Evolutionary conservation across 2,113 vertebrate genomes (phyloP), one percentile per base, ranked within the genome.

Genomic region (Sinosuthora webbiana): DNA sequence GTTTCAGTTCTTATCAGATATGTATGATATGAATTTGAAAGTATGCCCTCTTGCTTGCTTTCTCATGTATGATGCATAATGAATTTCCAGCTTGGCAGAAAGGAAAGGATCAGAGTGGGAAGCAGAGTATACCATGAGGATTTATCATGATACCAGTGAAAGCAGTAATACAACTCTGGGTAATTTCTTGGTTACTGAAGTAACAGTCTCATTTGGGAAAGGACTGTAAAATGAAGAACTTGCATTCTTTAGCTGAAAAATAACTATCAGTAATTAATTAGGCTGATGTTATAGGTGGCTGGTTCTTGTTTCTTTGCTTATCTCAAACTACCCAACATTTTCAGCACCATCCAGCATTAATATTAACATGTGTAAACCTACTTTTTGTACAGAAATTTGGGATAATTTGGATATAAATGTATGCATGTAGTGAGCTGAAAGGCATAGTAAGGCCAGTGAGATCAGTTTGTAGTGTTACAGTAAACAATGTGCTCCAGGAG

Each of bases 21-120:
- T 79, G 76, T 90, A 94, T 81, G 68, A 81, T 89, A 84, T 82
- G 83, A 94, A 96, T 96, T 94, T 92, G 83, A 96, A 92, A 94
- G 88, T 68, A 33, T 96, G 92, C 90, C 88, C 86, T 68, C 73
- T 93, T 18, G 23, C 93, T 95, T 94, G 70, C 86, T 89, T 90
- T 94, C 90, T 94, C 83, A 78, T 93, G 73, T 93, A 37, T 86
- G 42, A 87, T 89, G 92, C 79, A 95, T 96, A 96, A 94, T 92
- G 88, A 96, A 88, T 90, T 94, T 93, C 56, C 79, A 89, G 52
- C 74, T 86, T 92, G 79, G 83, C 90, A 93, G 83, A 95, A 94
- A 63, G 78, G 87, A 69, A 67, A 11, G 71, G 80, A 93, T 95
- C 59, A 88, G 90, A 85, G 92, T 60, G 45, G 83, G 56, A 93